Evolutionary conservation across 2,888 invertebrate genomes (phyloP).

Genomic region (Tipula vernalis): DNA sequence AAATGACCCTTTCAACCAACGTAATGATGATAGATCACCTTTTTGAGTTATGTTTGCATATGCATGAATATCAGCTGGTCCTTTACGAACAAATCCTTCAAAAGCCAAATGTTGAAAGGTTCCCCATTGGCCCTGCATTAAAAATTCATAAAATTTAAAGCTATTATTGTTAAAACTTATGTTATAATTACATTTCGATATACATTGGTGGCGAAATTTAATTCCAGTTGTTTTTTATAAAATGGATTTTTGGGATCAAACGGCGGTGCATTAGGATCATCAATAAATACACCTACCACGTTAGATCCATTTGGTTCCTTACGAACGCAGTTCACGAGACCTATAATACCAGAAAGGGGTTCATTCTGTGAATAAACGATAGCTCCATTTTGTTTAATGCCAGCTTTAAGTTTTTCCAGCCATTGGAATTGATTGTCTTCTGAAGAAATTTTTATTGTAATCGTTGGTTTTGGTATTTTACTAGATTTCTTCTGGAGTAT

Average conservation of each 20-base stretch:
- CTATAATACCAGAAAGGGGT: conserved; percentile 65
- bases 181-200: conserved; percentile 36
- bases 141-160: too few relatives aligned
- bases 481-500: conserved; percentile 25
- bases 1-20: conserved; percentile 63
- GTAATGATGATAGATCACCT: conserved; percentile 76
- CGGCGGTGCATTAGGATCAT: conserved; percentile 47
- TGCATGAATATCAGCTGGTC: conserved; percentile 47
- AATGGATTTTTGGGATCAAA: conserved; percentile 50
- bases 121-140: conserved; percentile 23
- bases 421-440: conserved; percentile 23
- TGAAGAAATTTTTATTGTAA: conserved; percentile 18
- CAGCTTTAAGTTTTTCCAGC: conserved; percentile 26
- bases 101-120: too few relatives aligned
- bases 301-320: conserved; percentile 63
- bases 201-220: conserved; percentile 71
- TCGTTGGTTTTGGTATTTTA: conserved; percentile 20
- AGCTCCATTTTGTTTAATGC: conserved; percentile 21
- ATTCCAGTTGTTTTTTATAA: conserved; percentile 25
- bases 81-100: conserved; percentile 28
- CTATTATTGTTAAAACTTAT: too few relatives aligned
- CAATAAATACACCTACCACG: conserved; percentile 48
- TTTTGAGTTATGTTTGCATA: conserved; percentile 62
- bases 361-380: conserved; percentile 52
- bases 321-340: conserved; percentile 77